Percentiles rank a stretch among this genome's conserved stretches.
phyloP scores from a whole-genome alignment of 2,113 vertebrate species.

The Hippocampus mohnikei region DNA sequence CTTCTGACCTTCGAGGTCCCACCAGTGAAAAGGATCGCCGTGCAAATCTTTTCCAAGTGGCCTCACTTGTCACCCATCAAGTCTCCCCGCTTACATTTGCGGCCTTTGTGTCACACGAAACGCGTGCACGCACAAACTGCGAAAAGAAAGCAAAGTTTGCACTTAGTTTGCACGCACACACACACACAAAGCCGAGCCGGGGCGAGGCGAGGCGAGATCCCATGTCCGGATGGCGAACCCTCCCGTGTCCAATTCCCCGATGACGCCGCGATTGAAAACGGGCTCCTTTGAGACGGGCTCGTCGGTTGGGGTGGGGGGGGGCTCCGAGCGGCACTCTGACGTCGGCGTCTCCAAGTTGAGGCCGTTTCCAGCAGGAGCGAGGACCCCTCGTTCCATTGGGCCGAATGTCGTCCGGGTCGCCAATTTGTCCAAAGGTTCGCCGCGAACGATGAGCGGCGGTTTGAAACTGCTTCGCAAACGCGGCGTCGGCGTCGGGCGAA shows the following conservation, averaged over 20 bases:
- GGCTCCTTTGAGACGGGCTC: background rate
- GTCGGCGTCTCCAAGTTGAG: slow-evolving; percentile 3
- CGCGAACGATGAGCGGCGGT: accelerated
- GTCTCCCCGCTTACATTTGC: background rate
- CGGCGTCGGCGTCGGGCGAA: background rate
- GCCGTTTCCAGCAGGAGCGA: background rate
- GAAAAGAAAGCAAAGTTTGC: background rate
- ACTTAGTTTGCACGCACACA: accelerated
- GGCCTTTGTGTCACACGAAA: background rate
- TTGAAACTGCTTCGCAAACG: accelerated
- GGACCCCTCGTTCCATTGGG: background rate
- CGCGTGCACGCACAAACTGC: background rate
- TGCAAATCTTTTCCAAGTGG: background rate
- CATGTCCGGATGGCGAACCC: background rate
- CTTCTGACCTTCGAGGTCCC: background rate
- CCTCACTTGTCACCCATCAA: background rate
- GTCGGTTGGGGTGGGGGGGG: no score
- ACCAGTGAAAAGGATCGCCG: background rate
- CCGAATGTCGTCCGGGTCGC: background rate
- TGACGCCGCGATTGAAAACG: background rate
- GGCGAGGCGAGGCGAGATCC: no score
- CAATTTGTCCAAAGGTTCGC: accelerated
- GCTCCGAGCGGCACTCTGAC: background rate
- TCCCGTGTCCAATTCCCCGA: accelerated
- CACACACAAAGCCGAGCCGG: background rate